Base-by-base conservation (phyloP, 1,140 invertebrate species). In the Papilio machaon region DNA sequence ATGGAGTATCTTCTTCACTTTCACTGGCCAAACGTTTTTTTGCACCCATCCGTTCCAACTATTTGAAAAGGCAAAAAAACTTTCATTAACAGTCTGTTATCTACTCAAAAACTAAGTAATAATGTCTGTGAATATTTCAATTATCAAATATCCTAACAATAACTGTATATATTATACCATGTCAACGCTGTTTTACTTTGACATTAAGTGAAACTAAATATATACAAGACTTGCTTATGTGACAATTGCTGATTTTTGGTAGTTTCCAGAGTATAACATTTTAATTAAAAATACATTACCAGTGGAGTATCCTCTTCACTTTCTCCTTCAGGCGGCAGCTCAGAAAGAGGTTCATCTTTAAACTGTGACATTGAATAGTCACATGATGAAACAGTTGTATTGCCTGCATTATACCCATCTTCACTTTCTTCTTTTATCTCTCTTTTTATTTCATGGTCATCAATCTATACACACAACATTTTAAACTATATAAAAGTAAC, bases 331-430 rank as follows among this genome's bases (percentile, higher is more conserved):
- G 82, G 91, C 82, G 83, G 95, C 87, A 89, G 81, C 85, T 94
- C 91, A 58, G 90, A 84, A 15, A 93, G 80, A 52, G 94, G 92
- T 79, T 95, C 95, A 84, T 94, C 94, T 81, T 95, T 95, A 79
- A 96, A 96, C 87, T 96, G 96, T 49, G 96, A 96, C 85, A 96
- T 82, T 80, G 95, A 96, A 88, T 96, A 96, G 87, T 96, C 96
- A 92, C 96, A 96, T 73, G 96, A 96, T 76, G 96, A 96, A 13
- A 94, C 95, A 79, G 95, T 95, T 9, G 95, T 96, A 43, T 95
- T 92, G 23, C 82, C 84, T 23, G 83, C 88, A 30, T 81, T 85
- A 88, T 86, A 92, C 15, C 89, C 91, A 89, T 94, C 91, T 87
- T 92, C 89, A 85, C 88, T 91, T 79, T 93, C 92, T 82, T 91